Percentiles rank a stretch among this genome's conserved stretches.
Conservation (phyloP, 2,113 vertebrate species). For the Paramisgurnus dabryanus region DNA sequence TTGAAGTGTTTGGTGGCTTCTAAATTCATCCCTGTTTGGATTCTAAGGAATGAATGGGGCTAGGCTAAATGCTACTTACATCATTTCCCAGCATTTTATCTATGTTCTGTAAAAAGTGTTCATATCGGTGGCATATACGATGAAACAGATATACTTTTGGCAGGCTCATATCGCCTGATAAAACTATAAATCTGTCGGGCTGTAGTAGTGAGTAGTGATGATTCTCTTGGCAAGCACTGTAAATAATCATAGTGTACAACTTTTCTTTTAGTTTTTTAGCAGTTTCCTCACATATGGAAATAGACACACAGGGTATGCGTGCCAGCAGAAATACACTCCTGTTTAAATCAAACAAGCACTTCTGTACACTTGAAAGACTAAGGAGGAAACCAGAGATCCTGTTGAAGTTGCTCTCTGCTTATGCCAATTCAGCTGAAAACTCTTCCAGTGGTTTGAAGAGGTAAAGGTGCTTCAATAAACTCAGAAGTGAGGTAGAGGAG, state of each 20-base stretch:
- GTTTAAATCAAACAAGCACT: neutral
- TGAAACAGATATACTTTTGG: too few species aligned
- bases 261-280: neutral
- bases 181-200: too few species aligned
- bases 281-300: neutral
- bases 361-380: constrained; percentile 10
- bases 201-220: neutral
- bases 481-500: constrained; percentile 3
- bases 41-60: too few species aligned
- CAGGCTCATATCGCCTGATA: too few species aligned
- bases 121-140: too few species aligned
- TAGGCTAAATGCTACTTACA: too few species aligned
- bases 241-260: neutral
- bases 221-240: neutral
- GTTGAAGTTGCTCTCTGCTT: constrained; percentile 27
- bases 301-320: neutral
- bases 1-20: too few species aligned
- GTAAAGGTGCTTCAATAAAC: constrained; percentile 20
- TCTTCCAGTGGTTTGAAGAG: constrained; percentile 30
- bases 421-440: constrained; percentile 6
- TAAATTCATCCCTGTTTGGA: too few species aligned
- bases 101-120: too few species aligned
- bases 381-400: constrained; percentile 17
- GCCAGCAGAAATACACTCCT: neutral
- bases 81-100: too few species aligned